Percentiles rank a stretch among this genome's conserved stretches.
phyloP scores from a whole-genome alignment of 2,113 vertebrate genomes.

The Caranx melampygus region DNA sequence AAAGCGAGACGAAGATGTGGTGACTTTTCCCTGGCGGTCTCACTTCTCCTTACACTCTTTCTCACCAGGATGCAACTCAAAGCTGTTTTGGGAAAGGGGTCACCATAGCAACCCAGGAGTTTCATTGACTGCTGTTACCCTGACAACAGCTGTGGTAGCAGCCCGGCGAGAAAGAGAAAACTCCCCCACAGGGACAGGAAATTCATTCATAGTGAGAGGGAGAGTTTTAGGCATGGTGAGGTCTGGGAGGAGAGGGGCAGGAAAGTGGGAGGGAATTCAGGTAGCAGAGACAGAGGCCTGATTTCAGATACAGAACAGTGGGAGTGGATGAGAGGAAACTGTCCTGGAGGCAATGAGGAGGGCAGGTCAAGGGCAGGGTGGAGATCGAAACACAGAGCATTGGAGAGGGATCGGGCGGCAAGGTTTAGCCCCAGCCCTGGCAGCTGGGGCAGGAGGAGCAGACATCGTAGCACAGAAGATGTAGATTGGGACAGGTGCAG shows the following conservation, averaged over 20 bases:
- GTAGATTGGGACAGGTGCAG: constrained; percentile 69
- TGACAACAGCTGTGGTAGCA: constrained; percentile 77
- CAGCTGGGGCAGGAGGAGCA: constrained; percentile 50
- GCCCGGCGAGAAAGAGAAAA: constrained; percentile 74
- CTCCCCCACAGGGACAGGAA: constrained; percentile 73
- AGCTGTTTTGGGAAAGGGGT: constrained; percentile 79
- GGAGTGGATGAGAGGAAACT: constrained; percentile 66
- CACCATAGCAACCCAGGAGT: constrained; percentile 82
- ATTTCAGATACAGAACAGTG: constrained; percentile 66
- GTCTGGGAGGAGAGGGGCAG: constrained; percentile 53
- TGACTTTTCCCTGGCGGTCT: constrained; percentile 71
- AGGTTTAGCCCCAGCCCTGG: constrained; percentile 63
- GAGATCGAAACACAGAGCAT: constrained; percentile 47
- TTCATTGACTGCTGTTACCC: constrained; percentile 81
- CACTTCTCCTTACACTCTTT: constrained; percentile 68
- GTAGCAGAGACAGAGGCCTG: constrained; percentile 54
- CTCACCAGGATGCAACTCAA: constrained; percentile 71
- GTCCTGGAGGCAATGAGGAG: constrained; percentile 35
- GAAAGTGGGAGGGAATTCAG: constrained; percentile 32
- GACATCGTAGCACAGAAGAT: constrained; percentile 62
- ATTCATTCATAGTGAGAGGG: constrained; percentile 68
- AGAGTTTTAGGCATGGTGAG: constrained; percentile 47
- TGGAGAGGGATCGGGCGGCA: constrained; percentile 55
- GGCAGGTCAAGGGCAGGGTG: constrained; percentile 37
- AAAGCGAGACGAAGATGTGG: constrained; percentile 35